Percentiles rank a stretch among this genome's conserved stretches.
Conservation (phyloP, 23 tunicate genomes). For the Pegea sp. region DNA sequence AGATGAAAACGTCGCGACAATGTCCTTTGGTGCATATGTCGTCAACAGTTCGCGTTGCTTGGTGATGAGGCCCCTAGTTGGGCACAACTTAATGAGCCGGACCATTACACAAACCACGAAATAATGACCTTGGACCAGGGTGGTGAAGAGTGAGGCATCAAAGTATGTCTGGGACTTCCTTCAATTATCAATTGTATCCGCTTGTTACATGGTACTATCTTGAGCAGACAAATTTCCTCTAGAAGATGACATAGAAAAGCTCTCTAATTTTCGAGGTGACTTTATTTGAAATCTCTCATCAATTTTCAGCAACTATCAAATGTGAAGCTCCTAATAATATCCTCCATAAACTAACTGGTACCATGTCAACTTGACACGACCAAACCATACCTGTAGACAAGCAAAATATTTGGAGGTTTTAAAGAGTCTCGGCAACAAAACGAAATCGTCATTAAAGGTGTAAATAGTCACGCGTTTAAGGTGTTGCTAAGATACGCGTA, state of each 20-base stretch:
- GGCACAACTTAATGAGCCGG: too few species aligned
- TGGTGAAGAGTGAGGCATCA: too few species aligned
- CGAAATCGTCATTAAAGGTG: slow-evolving; percentile 32
- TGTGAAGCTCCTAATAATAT: slow-evolving; percentile 88
- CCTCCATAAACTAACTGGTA: slow-evolving; percentile 69
- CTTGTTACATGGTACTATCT: too few species aligned
- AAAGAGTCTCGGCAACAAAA: slow-evolving; percentile 33
- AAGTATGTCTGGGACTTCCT: too few species aligned
- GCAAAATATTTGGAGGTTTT: slow-evolving; percentile 77
- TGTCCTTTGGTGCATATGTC: too few species aligned
- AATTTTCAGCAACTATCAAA: slow-evolving; percentile 15
- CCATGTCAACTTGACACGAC: slow-evolving; percentile 32
- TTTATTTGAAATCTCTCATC: background rate
- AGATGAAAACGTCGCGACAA: too few species aligned
- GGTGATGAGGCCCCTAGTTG: too few species aligned
- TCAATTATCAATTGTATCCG: too few species aligned
- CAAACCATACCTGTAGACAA: slow-evolving; percentile 44
- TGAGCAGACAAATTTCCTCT: too few species aligned
- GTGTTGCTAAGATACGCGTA: slow-evolving; percentile 56
- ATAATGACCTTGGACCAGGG: too few species aligned
- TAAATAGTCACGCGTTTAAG: slow-evolving; percentile 60
- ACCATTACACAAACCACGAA: too few species aligned
- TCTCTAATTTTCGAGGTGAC: slow-evolving; percentile 44
- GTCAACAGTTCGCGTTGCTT: too few species aligned
- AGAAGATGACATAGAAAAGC: slow-evolving; percentile 13